Evolutionary conservation across 2,113 vertebrate species (phyloP).

Genomic region (Chamaetylas fuelleborni): DNA sequence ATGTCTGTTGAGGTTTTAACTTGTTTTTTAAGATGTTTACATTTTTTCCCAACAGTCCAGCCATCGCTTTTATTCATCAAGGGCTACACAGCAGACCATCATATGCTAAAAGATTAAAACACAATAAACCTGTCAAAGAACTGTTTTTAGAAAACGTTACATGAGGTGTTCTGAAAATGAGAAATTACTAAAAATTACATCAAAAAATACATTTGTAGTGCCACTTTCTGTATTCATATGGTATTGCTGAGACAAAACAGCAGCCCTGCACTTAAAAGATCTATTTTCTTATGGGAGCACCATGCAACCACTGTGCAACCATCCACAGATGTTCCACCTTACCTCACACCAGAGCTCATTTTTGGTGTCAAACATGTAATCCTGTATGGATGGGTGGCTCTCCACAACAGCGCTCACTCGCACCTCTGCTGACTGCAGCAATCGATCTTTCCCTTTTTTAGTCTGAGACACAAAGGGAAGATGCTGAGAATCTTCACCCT

Average conservation of each 20-base stretch:
- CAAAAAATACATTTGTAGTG: background rate
- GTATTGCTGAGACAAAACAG: background rate
- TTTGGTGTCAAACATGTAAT: conserved; percentile 82
- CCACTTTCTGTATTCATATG: background rate
- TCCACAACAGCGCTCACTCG: conserved; percentile 78
- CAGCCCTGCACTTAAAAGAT: background rate
- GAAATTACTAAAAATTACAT: background rate
- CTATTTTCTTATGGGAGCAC: background rate
- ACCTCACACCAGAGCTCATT: conserved; percentile 93
- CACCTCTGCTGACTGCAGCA: conserved; percentile 2
- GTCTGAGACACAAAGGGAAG: background rate
- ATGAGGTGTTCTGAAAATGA: background rate
- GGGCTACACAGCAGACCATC: background rate
- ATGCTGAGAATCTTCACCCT: background rate
- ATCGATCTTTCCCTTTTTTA: background rate
- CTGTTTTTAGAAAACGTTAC: background rate
- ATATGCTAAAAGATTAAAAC: background rate
- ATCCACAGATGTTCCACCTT: background rate
- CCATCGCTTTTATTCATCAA: background rate
- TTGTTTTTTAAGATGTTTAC: background rate
- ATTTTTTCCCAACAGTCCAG: background rate
- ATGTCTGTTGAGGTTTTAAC: background rate
- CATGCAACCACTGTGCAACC: background rate
- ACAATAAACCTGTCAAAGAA: background rate
- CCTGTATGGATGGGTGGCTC: conserved; percentile 73